Evolutionary conservation across 2,888 invertebrate species (phyloP), one percentile per base, ranked within the genome.

Genomic region (Noctua fimbriata): DNA sequence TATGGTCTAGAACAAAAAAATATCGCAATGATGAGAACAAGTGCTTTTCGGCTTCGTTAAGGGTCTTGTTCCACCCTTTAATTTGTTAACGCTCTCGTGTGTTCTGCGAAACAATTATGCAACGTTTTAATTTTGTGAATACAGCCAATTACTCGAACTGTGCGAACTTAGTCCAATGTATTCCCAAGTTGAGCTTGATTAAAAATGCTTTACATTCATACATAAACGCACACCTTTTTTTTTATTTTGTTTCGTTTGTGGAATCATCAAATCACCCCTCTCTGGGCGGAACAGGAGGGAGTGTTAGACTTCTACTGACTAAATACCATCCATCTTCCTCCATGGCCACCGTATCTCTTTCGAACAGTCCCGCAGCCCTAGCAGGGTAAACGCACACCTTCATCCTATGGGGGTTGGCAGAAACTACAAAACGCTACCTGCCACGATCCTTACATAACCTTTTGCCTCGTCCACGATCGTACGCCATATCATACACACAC

Each of bases 121-220:
- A 36, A 28, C 5, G 16, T 21, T 73, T 66, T 65, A 58, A 65
- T 80, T 65, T 49, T 36, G 21, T 41, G 14, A 66, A 79, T 55
- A 6, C 1, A 66, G 24, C 24, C 10, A 49, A 60, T 79, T 49
- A 49, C 3, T 60, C 16, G 12, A 5, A 41, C 47, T n/a, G 16
- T n/a, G 47, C 7, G 65, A 44, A 77, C 44, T 69, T 32, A 49
- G 14, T 41, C 1, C 24, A 28, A 32, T 2, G 49, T 69, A 32
- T 63, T 63, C 9, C 18, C 18, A 65, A 36, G 66, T 7, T 66
- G 24, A 24, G 41, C 2, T 66, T n/a, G 41, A 66, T n/a, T n/a
- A 14, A 66, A 66, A 41, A 12, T 41, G 2, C 66, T 66, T 41
- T 12, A 24, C 65, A 24, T 24, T 6, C 41, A 55, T 55, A 55